Percentiles rank a stretch among this genome's conserved stretches.
These are phyloP conservation scores for Irena cyanogastra DNA, from an alignment of 2,113 vertebrate species.

Conservation along the genomic window DNA sequence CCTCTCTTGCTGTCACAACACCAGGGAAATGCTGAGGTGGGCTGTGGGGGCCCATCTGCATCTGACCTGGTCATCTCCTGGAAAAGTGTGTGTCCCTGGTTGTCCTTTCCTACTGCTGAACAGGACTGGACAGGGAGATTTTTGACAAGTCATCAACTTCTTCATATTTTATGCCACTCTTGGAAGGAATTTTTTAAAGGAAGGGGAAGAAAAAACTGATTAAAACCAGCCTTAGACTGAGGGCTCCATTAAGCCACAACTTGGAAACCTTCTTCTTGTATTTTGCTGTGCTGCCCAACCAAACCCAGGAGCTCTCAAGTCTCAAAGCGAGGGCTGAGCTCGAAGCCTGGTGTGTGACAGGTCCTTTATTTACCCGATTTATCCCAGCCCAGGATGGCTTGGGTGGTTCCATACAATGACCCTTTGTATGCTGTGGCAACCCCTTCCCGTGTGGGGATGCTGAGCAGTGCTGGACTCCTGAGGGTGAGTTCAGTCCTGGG, in stretches of 20 bases:
- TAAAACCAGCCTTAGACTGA: not conserved
- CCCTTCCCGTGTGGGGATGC: not conserved
- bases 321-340: not conserved
- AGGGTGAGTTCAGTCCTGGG: constrained; percentile 5
- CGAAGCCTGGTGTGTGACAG: not conserved
- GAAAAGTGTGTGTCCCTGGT: not conserved
- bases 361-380: not conserved
- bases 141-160: not conserved
- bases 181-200: not conserved
- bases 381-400: not conserved
- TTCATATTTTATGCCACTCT: not conserved
- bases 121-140: not conserved
- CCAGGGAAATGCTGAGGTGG: not conserved
- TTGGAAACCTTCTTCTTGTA: not conserved
- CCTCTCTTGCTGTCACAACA: not conserved
- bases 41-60: too few relatives aligned
- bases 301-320: not conserved
- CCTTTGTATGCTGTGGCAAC: not conserved
- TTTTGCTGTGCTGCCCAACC: not conserved
- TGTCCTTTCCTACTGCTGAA: not conserved
- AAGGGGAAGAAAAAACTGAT: not conserved
- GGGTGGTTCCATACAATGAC: not conserved
- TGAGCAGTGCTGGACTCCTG: not conserved
- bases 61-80: not conserved
- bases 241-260: accelerated